These are phyloP conservation scores for Tetrax tetrax DNA, from an alignment of 2,113 vertebrate genomes.

Conservation along the genomic window DNA sequence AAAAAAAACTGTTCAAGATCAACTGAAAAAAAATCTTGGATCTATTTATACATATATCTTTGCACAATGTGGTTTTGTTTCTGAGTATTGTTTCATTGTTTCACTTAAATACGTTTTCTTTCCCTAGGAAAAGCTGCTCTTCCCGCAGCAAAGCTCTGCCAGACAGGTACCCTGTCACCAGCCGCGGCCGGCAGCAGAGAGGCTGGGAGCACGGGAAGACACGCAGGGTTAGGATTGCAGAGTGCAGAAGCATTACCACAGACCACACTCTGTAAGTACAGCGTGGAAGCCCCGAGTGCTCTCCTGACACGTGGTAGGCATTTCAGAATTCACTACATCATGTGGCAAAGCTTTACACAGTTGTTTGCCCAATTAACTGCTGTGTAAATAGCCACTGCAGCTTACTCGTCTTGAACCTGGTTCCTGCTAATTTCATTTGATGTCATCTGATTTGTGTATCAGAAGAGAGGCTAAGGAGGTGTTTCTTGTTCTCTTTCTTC, in stretches of 20 bases:
- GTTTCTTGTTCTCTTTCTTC: neutral
- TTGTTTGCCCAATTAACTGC: neutral
- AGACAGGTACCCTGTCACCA: neutral
- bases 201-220: neutral
- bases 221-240: fast-evolving
- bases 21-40: neutral
- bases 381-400: neutral
- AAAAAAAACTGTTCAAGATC: neutral
- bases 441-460: neutral
- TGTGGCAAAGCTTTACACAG: neutral
- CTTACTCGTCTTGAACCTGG: neutral
- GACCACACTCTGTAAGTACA: neutral
- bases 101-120: neutral
- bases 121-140: neutral
- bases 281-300: neutral
- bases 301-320: neutral
- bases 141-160: neutral
- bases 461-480: neutral
- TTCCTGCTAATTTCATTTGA: neutral
- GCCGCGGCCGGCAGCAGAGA: neutral
- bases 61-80: neutral
- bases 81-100: neutral
- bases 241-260: neutral
- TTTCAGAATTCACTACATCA: neutral
- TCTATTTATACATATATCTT: neutral